Conservation (phyloP, 2,797 vertebrate species). For the Gouania willdenowi region DNA sequence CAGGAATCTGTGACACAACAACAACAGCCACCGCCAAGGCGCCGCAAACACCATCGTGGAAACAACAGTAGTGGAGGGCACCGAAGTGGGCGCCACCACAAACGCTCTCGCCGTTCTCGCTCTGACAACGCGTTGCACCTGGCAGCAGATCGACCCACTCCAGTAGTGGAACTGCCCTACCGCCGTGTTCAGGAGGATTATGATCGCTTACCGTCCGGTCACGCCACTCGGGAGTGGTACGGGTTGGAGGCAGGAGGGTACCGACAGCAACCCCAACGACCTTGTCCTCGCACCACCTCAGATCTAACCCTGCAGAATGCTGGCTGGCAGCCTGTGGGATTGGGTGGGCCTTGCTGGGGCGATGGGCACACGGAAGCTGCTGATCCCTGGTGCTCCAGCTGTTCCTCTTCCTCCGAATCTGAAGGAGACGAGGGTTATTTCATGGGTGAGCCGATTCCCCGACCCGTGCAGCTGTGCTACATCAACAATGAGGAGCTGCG, state of each 20-base stretch:
- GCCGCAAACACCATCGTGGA: conserved; percentile 67
- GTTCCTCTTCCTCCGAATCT: conserved; percentile 92
- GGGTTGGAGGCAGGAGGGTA: conserved; percentile 74
- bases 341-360: conserved; percentile 55
- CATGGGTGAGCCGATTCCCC: conserved; percentile 91
- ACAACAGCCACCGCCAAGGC: conserved; percentile 57
- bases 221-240: conserved; percentile 79
- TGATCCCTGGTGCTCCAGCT: conserved; percentile 89
- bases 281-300: conserved; percentile 92
- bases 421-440: conserved; percentile 94
- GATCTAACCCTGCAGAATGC: conserved; percentile 95
- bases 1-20: conserved; percentile 74
- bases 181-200: conserved; percentile 88
- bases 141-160: conserved; percentile 82
- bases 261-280: conserved; percentile 82
- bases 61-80: conserved; percentile 67
- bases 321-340: conserved; percentile 73
- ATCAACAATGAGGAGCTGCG: conserved; percentile 93
- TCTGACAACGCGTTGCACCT: conserved; percentile 96
- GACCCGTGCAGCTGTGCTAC: conserved; percentile 89
- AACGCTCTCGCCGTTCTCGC: conserved; percentile 88
- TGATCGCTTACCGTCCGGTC: conserved; percentile 82
- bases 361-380: conserved; percentile 58
- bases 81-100: conserved; percentile 77
- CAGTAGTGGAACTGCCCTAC: conserved; percentile 82